Conservation (phyloP, 2,113 vertebrate species). For the Aspiorhynchus laticeps region DNA sequence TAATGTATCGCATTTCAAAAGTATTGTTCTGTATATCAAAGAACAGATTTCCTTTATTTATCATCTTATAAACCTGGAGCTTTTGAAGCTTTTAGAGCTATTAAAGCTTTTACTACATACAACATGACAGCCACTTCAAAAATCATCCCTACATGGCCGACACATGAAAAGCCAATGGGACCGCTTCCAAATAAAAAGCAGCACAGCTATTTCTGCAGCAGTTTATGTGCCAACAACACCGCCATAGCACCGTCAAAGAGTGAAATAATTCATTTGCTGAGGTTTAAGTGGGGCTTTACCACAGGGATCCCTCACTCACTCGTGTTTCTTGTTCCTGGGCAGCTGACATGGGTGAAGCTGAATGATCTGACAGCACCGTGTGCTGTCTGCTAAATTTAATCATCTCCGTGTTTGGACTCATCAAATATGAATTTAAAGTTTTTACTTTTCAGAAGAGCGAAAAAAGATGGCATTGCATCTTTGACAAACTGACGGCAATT, state of each 20-base stretch:
- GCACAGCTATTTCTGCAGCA: conserved; percentile 40
- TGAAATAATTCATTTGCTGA: conserved; percentile 48
- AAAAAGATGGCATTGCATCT: not conserved
- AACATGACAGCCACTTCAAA: conserved; percentile 8
- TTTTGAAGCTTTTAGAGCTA: conserved; percentile 2
- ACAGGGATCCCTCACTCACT: conserved; percentile 29
- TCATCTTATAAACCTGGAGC: not conserved
- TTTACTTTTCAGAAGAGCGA: conserved; percentile 25
- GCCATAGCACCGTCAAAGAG: conserved; percentile 31
- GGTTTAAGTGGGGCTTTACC: conserved; percentile 30
- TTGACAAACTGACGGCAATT: not conserved
- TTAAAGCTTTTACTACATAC: conserved; percentile 17
- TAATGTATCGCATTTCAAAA: not conserved
- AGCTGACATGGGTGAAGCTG: conserved; percentile 41
- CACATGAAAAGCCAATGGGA: conserved; percentile 9
- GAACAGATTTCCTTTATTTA: not conserved
- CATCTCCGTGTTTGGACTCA: conserved; percentile 44
- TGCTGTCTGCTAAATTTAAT: conserved; percentile 37
- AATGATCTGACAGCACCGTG: conserved; percentile 46
- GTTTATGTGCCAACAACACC: conserved; percentile 50
- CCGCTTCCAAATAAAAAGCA: conserved; percentile 12
- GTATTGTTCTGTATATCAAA: not conserved
- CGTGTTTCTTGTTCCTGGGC: conserved; percentile 5
- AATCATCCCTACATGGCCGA: not conserved
- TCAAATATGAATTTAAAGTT: conserved; percentile 51